Conservation (phyloP, 1,140 invertebrate species). For the Drosophila guanche region DNA sequence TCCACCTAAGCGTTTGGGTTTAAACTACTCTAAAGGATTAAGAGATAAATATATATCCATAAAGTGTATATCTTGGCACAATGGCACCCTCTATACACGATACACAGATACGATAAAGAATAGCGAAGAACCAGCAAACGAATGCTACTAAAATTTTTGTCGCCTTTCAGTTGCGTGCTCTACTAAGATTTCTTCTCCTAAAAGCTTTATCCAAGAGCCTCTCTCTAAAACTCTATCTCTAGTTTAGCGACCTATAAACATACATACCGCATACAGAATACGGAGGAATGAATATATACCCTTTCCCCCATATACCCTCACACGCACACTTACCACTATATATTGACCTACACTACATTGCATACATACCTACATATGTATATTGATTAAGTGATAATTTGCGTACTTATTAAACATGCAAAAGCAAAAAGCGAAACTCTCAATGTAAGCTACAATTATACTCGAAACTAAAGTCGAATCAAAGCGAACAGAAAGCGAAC, state of each 20-base stretch:
- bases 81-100: slow-evolving; percentile 51
- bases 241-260: slow-evolving; percentile 60
- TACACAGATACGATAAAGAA: slow-evolving; percentile 19
- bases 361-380: slow-evolving; percentile 3
- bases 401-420: slow-evolving; percentile 65
- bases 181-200: slow-evolving; percentile 54
- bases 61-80: slow-evolving; percentile 58
- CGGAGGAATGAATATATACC: slow-evolving; percentile 53
- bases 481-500: slow-evolving; percentile 24
- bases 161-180: slow-evolving; percentile 53
- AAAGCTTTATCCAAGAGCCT: slow-evolving; percentile 61
- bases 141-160: slow-evolving; percentile 23
- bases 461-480: slow-evolving; percentile 45
- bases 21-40: slow-evolving; percentile 28
- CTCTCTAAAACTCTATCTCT: slow-evolving; percentile 65
- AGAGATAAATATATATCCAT: slow-evolving; percentile 37
- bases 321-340: slow-evolving; percentile 63
- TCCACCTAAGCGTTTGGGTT: slow-evolving; percentile 50
- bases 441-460: slow-evolving; percentile 71
- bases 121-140: slow-evolving; percentile 10
- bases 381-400: slow-evolving; percentile 81
- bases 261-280: slow-evolving; percentile 22
- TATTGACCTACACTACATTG: slow-evolving; percentile 32
- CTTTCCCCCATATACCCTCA: slow-evolving; percentile 15
- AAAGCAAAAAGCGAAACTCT: slow-evolving; percentile 53